A percentile compares a stretch with the other conserved stretches of the same genome.
Conservation (phyloP, 35 echinoderm and acorn worm species). For the Anneissia japonica region DNA sequence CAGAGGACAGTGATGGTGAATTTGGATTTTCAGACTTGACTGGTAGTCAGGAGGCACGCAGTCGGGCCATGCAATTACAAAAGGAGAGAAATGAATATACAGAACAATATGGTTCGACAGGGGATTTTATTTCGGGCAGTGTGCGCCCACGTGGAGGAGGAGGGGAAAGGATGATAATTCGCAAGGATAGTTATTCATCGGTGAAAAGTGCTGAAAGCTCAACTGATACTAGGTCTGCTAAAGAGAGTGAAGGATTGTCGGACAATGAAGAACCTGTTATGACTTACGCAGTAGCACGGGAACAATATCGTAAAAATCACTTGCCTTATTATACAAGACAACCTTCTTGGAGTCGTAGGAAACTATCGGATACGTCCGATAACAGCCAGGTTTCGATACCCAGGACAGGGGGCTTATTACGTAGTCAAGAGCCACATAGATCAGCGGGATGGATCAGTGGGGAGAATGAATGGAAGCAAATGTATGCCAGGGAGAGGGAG, state of each 20-base stretch:
- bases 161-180: background rate
- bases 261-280: background rate
- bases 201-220: slow-evolving; percentile 11
- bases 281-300: background rate
- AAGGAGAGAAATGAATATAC: background rate
- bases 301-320: background rate
- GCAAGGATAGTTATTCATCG: slow-evolving; percentile 20
- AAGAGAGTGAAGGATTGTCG: slow-evolving; percentile 11
- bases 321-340: slow-evolving; percentile 14
- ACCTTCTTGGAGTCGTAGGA: slow-evolving; percentile 2
- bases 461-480: slow-evolving; percentile 45
- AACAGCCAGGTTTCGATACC: background rate
- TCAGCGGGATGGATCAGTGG: background rate
- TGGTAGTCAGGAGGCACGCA: background rate
- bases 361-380: slow-evolving; percentile 1
- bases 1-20: background rate
- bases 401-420: slow-evolving; percentile 5
- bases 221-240: background rate
- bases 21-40: background rate
- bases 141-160: background rate
- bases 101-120: background rate
- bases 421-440: background rate
- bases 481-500: slow-evolving; percentile 66
- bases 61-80: background rate
- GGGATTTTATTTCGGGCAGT: background rate